phyloP scores from a whole-genome alignment of 2,888 invertebrate genomes.

The Mylabris sibirica region DNA sequence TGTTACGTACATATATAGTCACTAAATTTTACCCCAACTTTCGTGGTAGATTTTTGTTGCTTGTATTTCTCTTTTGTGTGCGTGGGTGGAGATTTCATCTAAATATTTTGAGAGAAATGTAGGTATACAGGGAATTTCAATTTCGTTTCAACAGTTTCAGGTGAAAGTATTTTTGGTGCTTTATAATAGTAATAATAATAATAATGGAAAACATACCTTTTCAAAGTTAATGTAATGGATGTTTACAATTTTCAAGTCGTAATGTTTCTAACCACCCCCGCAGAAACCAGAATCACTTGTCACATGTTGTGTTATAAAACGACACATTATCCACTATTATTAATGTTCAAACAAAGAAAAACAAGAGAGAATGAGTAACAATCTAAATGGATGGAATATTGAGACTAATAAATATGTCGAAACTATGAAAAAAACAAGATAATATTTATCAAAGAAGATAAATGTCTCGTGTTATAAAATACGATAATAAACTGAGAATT shows the following conservation, averaged over 20 bases:
- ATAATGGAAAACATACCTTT: background rate
- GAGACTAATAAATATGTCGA: too few relatives aligned
- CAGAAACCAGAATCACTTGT: slow-evolving; percentile 28
- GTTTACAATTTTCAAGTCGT: background rate
- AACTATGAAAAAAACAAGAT: too few relatives aligned
- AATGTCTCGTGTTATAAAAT: too few relatives aligned
- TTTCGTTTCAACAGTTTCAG: background rate
- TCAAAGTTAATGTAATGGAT: background rate
- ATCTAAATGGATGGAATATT: too few relatives aligned
- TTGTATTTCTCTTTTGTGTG: too few relatives aligned
- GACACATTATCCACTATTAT: slow-evolving; percentile 18
- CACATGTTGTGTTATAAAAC: slow-evolving; percentile 28
- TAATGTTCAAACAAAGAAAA: background rate
- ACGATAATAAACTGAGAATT: too few relatives aligned
- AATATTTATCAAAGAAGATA: too few relatives aligned
- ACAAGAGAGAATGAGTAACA: too few relatives aligned
- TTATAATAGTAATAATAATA: background rate
- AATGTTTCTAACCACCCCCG: background rate
- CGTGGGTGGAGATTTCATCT: too few relatives aligned
- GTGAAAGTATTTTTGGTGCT: background rate
- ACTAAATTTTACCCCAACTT: too few relatives aligned
- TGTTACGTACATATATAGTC: background rate
- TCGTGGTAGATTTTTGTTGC: background rate
- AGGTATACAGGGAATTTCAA: background rate
- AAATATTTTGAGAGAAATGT: too few relatives aligned